Evolutionary conservation across 1,140 invertebrate genomes (phyloP), one percentile per base, ranked within the genome.

Genomic region (Yoshiicerus persimilis): DNA sequence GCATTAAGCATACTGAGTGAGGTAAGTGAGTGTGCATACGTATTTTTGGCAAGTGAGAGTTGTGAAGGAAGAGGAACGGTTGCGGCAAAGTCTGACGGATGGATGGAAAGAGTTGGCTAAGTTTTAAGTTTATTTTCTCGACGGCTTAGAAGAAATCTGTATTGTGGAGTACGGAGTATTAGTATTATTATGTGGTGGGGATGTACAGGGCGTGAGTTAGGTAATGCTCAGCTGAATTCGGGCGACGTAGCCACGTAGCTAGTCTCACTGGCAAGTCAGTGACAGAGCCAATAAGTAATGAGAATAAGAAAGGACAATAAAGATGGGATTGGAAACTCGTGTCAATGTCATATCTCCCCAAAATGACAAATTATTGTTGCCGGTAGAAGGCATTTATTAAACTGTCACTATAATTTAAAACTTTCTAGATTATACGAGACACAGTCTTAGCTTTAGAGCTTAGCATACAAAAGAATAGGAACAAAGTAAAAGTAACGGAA

Each of bases 281-380:
- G 32, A 80, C 75, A 30, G 75, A 80, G 32, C 75, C 75, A 80
- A 80, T 80, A 80, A 80, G 75, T 80, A 80, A 80, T 80, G 75
- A 80, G 75, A 80, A 80, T 80, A 80, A 36, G 75, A 32, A 80
- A 80, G 75, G 75, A 80, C 75, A 80, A 80, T 80, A 88, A 62
- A 83, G 83, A 86, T 86, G 85, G 84, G 88, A 88, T 89, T 87
- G 39, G 87, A 88, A 87, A 77, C 87, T 88, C 85, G 84, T 90
- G 89, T 89, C 88, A 88, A 66, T 89, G 89, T 90, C 89, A 87
- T 64, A 66, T 87, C 84, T 75, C 34, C 36, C 80, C 88, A 88
- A 89, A 90, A 90, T 90, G 90, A 90, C 88, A 90, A 90, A 90
- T 90, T 89, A 89, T 88, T 89, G 87, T 86, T 86, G 62, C 64